Evolutionary conservation across 2,888 invertebrate species (phyloP), one percentile per base, ranked within the genome.

Genomic region (Arctia plantaginis): DNA sequence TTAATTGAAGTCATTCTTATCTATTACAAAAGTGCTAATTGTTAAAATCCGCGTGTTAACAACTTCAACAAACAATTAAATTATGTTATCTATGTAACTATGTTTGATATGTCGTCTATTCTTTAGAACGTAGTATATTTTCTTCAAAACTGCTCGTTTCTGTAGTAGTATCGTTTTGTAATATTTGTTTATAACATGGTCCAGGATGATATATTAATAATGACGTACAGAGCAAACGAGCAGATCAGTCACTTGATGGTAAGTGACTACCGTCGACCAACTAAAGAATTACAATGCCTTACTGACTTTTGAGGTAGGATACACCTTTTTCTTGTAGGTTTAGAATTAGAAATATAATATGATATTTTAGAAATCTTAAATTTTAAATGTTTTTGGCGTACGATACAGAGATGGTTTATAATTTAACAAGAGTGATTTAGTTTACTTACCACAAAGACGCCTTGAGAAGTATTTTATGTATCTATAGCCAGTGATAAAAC

Each of bases 21-120:
- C 77, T 79, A 73, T 47, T 77, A 80, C 75, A 77, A 82, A 80
- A 84, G 76, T 80, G 81, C 73, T 83, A 84, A 83, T 77, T 80
- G 74, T 72, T 39, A 55, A 76, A 83, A 83, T 82, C 81, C 80
- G 65, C 65, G 15, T 75, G 82, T 64, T 84, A 84, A 84, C 70
- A 72, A 75, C 69, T 66, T 73, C 44, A 44, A 51, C 77, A 81
- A 82, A 83, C 74, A 84, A 73, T 77, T 79, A 75, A 73, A 77
- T 78, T 72, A 66, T 69, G 65, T 77, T 84, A 82, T 82, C 76
- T 82, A 0, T 77, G 71, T 84, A 82, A 81, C 76, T 82, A 0
- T 77, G 71, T 80, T 77, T 84, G 75, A 72, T 69, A 75, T 75
- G 70, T 77, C 62, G 66, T 78, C 77, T 68, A 77, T n/a, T n/a